Conservation (phyloP, 2,888 invertebrate species). For the Colostygia pectinataria region DNA sequence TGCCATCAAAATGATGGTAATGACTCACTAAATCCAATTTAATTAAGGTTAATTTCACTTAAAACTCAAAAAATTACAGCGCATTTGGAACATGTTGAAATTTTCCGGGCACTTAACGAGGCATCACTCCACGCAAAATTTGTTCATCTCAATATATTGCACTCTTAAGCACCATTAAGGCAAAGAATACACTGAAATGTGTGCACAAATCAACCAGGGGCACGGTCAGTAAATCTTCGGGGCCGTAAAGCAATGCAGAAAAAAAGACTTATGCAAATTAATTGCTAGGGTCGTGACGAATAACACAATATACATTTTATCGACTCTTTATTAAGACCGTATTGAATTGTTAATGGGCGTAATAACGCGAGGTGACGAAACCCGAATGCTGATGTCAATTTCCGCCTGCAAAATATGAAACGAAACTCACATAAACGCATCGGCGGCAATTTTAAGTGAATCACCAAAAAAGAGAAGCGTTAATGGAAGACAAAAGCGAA, state of each 20-base stretch:
- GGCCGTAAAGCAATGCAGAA: slow-evolving; percentile 67
- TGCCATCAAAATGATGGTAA: slow-evolving; percentile 22
- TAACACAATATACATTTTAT: slow-evolving; percentile 78
- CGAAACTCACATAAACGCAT: slow-evolving; percentile 43
- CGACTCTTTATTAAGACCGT: slow-evolving; percentile 75
- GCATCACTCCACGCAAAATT: slow-evolving; percentile 66
- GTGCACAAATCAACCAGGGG: slow-evolving; percentile 69
- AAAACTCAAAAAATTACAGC: slow-evolving; percentile 29
- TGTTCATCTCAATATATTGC: slow-evolving; percentile 71
- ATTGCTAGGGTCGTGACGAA: slow-evolving; percentile 72
- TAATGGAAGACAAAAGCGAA: slow-evolving; percentile 79
- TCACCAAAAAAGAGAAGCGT: slow-evolving; percentile 64
- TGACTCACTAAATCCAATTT: slow-evolving; percentile 22
- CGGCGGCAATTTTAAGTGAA: slow-evolving; percentile 63
- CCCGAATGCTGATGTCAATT: slow-evolving; percentile 62
- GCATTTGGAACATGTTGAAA: slow-evolving; percentile 54
- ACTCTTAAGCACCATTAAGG: slow-evolving; percentile 62
- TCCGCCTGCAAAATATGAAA: slow-evolving; percentile 50
- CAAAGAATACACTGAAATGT: slow-evolving; percentile 68
- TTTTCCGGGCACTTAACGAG: slow-evolving; percentile 61
- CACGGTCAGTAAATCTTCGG: slow-evolving; percentile 68
- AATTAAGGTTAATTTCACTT: slow-evolving; percentile 25
- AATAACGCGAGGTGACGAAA: slow-evolving; percentile 71
- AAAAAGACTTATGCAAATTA: slow-evolving; percentile 73
- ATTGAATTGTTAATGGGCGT: slow-evolving; percentile 78